A percentile compares a stretch with the other conserved stretches of the same genome.
These are phyloP conservation scores for Tanytarsus gracilentus DNA, from an alignment of 2,888 invertebrate genomes.

Conservation along the genomic window DNA sequence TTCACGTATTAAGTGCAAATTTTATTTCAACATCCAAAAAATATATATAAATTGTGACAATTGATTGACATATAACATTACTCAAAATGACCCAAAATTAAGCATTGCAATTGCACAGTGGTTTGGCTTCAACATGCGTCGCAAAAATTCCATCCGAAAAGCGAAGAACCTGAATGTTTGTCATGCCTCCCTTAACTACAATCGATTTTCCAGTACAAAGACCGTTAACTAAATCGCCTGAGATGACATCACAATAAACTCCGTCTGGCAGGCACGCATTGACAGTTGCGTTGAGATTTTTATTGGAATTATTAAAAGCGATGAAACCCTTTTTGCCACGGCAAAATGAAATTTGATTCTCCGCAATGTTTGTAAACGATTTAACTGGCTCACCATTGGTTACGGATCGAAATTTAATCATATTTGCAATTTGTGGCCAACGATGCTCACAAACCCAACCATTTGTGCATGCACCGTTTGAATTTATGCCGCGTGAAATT, in stretches of 20 bases:
- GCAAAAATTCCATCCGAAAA: slow-evolving; percentile 55
- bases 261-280: slow-evolving; percentile 61
- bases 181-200: slow-evolving; percentile 50
- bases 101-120: neutral
- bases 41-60: no score
- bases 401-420: slow-evolving; percentile 61
- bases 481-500: slow-evolving; percentile 49
- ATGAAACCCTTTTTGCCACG: slow-evolving; percentile 57
- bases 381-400: slow-evolving; percentile 48
- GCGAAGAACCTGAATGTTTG: slow-evolving; percentile 47
- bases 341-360: slow-evolving; percentile 70
- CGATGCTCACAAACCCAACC: slow-evolving; percentile 69
- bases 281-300: slow-evolving; percentile 46
- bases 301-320: slow-evolving; percentile 50
- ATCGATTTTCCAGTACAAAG: slow-evolving; percentile 57
- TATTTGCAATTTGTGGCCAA: slow-evolving; percentile 63
- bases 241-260: slow-evolving; percentile 69
- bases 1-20: no score
- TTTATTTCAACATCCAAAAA: no score
- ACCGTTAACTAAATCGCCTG: slow-evolving; percentile 48
- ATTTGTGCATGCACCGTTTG: slow-evolving; percentile 48
- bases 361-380: slow-evolving; percentile 66
- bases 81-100: neutral
- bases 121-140: slow-evolving; percentile 46
- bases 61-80: no score